Evolutionary conservation across 2,888 invertebrate genomes (phyloP).

Genomic region (Rhopalosiphum nymphaeae): DNA sequence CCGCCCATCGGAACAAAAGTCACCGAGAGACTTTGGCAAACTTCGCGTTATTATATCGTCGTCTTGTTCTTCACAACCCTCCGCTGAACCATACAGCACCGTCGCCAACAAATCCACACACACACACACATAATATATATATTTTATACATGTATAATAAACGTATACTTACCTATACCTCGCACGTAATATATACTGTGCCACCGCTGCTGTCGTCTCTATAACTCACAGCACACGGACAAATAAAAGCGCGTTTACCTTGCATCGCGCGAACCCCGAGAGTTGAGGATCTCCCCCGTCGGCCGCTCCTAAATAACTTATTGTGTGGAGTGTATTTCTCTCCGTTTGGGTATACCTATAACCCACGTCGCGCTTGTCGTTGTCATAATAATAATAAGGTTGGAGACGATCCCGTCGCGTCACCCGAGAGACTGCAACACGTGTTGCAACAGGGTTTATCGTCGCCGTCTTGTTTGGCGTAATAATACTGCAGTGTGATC

Average conservation of each 20-base stretch:
- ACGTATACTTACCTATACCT: not conserved
- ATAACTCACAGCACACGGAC: not conserved
- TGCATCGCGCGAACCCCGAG: not conserved
- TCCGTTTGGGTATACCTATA: not conserved
- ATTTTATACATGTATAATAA: too few relatives aligned
- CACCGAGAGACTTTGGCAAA: slow-evolving; percentile 45
- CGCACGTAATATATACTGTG: not conserved
- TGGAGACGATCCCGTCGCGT: not conserved
- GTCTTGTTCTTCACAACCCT: not conserved
- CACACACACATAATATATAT: not conserved
- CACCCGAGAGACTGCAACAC: not conserved
- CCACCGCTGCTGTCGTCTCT: not conserved
- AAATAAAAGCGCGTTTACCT: not conserved
- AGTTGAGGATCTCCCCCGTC: not conserved
- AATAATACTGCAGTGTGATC: too few relatives aligned
- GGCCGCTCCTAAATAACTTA: not conserved
- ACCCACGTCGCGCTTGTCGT: not conserved
- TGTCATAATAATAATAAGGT: not conserved
- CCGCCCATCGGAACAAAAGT: slow-evolving; percentile 51
- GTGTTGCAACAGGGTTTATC: not conserved
- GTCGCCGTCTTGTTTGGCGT: not conserved
- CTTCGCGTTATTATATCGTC: slow-evolving; percentile 42
- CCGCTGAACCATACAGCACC: not conserved
- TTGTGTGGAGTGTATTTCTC: not conserved
- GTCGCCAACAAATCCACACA: not conserved